Conservation (phyloP, 2,888 invertebrate genomes). For the Aspidapion aeneum region DNA sequence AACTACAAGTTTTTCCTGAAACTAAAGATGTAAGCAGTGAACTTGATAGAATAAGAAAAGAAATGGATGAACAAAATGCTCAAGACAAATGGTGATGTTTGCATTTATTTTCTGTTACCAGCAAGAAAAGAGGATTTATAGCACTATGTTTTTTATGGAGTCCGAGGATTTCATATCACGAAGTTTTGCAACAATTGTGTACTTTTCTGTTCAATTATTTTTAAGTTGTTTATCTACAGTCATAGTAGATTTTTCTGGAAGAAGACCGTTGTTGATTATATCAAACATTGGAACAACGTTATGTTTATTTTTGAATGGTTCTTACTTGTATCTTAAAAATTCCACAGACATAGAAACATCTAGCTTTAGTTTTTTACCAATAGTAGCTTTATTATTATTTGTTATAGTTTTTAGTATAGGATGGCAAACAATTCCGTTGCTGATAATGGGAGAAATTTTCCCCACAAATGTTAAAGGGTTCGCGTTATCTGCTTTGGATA, state of each 20-base stretch:
- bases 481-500: conserved; percentile 54
- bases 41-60: neutral
- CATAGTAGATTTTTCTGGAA: conserved; percentile 55
- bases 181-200: conserved; percentile 37
- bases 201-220: conserved; percentile 52
- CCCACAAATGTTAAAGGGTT: conserved; percentile 55
- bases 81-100: neutral
- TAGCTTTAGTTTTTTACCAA: conserved; percentile 45
- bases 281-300: conserved; percentile 49
- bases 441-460: conserved; percentile 54
- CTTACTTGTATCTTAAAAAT: conserved; percentile 49
- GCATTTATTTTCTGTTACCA: neutral
- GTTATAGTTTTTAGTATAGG: conserved; percentile 50
- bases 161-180: conserved; percentile 46
- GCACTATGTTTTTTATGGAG: conserved; percentile 52
- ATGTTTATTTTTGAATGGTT: conserved; percentile 44
- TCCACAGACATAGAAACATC: conserved; percentile 41
- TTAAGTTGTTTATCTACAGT: conserved; percentile 55
- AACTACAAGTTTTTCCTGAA: conserved; percentile 50
- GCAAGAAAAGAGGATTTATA: conserved; percentile 47
- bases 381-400: conserved; percentile 48
- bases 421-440: conserved; percentile 52
- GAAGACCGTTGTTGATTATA: conserved; percentile 51
- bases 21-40: conserved; percentile 18
- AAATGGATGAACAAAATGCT: neutral